Evolutionary conservation across 2,797 vertebrate species (phyloP), one percentile per base, ranked within the genome.

Genomic region (Scolopax rusticola): DNA sequence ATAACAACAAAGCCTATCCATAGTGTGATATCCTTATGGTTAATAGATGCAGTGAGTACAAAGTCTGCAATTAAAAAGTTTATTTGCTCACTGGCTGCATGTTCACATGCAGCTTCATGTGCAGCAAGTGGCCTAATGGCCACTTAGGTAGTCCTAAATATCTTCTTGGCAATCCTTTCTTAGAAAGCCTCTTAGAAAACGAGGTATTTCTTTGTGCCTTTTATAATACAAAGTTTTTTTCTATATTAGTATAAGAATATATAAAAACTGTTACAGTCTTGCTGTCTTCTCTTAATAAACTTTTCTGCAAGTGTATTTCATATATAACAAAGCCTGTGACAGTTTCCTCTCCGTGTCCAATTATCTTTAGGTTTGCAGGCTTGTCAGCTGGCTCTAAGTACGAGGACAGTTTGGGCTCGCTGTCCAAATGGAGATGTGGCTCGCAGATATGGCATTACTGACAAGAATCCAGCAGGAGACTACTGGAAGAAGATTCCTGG

Each of bases 401-500:
- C 95, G 50, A 97, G 98, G 84, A 99, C 99, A 0, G 99, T 99
- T 61, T 99, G 99, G 99, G 99, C 99, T 28, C 98, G 98, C 20
- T 99, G 99, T 93, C 98, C 98, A 15, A 99, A 98, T 1, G 99
- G 99, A 14, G 99, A 99, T 14, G 93, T 99, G 12, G 99, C 99
- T 59, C 98, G 99, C 12, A 98, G 99, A 1, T 99, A 99, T 0
- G 99, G 99, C 10, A 47, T 99, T 96, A 99, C 98, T 1, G 98
- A 99, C 84, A 98, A 98, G 87, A 99, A 99, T 91, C 98, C 99
- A 3, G 99, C 99, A 0, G 99, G 99, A 74, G 99, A 99, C 84
- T 99, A 99, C 97, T 99, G 99, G 99, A 99, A 99, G 96, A 99
- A 99, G 94, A 98, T 99, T 60, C 99, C 99, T 1, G 99, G 99